These are phyloP conservation scores for Aviceda subcristata DNA, from an alignment of 2,113 vertebrate genomes.

Conservation along the genomic window DNA sequence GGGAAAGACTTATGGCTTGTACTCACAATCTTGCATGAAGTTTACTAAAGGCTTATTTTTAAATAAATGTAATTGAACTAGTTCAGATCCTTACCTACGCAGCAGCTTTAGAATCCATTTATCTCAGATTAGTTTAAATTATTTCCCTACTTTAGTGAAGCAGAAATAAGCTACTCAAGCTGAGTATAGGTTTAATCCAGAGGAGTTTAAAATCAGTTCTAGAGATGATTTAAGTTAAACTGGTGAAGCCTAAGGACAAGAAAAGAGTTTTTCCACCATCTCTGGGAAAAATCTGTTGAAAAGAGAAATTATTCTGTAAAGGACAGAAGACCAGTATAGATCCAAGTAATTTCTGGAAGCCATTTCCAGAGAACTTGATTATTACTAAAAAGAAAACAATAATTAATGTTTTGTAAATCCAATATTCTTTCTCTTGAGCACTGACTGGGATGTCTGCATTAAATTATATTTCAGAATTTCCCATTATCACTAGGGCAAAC, in stretches of 20 bases:
- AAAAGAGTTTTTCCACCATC: neutral
- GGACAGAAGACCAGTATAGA: neutral
- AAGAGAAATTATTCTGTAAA: neutral
- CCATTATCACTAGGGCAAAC: neutral
- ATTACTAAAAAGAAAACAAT: neutral
- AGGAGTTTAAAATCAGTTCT: neutral
- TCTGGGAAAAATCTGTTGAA: neutral
- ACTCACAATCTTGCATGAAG: neutral
- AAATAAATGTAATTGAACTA: constrained; percentile 8
- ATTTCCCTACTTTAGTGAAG: neutral
- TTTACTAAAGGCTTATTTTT: constrained; percentile 18
- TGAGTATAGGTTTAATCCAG: neutral
- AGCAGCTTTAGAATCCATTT: neutral
- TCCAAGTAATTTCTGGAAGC: neutral
- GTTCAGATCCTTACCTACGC: neutral
- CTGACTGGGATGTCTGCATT: neutral
- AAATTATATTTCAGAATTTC: constrained; percentile 19
- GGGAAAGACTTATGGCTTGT: neutral
- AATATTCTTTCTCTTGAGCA: neutral
- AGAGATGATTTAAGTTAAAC: neutral
- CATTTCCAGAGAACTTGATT: neutral
- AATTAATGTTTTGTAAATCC: neutral
- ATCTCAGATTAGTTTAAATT: neutral
- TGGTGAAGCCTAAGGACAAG: neutral
- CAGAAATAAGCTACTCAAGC: neutral